These are phyloP conservation scores for Sebastes variabilis DNA, from an alignment of 2,797 vertebrate species.

Conservation along the genomic window DNA sequence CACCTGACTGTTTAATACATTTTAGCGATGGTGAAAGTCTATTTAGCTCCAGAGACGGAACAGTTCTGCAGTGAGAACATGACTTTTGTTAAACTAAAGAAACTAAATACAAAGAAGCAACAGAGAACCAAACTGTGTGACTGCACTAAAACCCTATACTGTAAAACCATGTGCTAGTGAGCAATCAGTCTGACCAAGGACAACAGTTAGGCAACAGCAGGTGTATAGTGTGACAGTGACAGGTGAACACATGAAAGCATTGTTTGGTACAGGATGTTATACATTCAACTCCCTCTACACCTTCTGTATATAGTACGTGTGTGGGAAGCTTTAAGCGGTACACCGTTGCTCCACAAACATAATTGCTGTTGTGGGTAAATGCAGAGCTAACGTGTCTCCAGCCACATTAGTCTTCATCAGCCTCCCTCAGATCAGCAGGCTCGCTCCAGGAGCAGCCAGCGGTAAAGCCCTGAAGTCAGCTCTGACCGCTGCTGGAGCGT, in stretches of 20 bases:
- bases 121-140: neutral
- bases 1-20: too few species aligned
- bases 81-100: too few species aligned
- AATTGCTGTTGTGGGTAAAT: slow-evolving; percentile 6
- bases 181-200: neutral
- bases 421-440: slow-evolving; percentile 24
- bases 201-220: neutral
- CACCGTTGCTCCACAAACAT: neutral
- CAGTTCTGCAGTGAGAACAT: too few species aligned
- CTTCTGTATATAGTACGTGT: too few species aligned
- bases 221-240: neutral
- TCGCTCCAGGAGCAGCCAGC: slow-evolving; percentile 13
- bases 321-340: neutral
- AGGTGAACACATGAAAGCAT: neutral
- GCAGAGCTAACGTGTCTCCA: slow-evolving; percentile 6
- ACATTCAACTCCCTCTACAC: neutral
- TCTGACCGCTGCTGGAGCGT: slow-evolving; percentile 26
- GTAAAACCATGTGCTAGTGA: neutral
- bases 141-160: neutral
- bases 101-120: neutral
- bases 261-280: neutral
- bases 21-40: too few species aligned
- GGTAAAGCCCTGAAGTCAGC: slow-evolving; percentile 30
- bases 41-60: too few species aligned
- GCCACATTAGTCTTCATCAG: slow-evolving; percentile 47